Conservation (phyloP, 2,888 invertebrate genomes). For the Volucella zonaria region DNA sequence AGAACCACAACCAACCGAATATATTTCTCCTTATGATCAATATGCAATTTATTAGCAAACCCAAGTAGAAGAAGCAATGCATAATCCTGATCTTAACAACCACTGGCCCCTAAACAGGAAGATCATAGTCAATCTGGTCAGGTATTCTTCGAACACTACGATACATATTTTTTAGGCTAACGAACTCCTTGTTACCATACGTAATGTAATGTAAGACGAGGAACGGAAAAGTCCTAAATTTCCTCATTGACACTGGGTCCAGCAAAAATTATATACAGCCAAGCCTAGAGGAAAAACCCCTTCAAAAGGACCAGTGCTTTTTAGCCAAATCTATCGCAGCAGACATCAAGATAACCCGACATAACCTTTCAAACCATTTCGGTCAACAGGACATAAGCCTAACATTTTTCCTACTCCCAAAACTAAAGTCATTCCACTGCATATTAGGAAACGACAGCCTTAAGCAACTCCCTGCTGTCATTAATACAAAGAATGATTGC, state of each 20-base stretch:
- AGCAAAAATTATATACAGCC: constrained; percentile 16
- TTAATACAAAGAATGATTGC: too few species aligned
- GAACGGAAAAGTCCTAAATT: neutral
- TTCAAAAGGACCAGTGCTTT: constrained; percentile 20
- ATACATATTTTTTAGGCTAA: neutral
- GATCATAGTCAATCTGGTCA: neutral
- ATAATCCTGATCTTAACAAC: too few species aligned
- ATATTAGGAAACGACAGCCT: too few species aligned
- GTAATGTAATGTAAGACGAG: constrained; percentile 8
- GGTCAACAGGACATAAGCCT: neutral
- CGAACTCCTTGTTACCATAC: constrained; percentile 22
- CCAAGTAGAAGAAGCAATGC: too few species aligned
- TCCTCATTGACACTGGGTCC: neutral
- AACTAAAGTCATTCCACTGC: too few species aligned
- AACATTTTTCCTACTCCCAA: neutral
- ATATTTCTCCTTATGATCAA: too few species aligned
- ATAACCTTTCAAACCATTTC: neutral
- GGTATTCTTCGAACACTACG: neutral
- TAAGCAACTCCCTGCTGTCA: too few species aligned
- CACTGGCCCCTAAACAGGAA: too few species aligned
- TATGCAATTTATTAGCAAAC: too few species aligned
- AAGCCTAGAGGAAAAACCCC: neutral
- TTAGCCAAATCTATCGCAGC: neutral
- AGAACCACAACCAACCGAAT: too few species aligned
- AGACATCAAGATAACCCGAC: neutral